Percentiles rank a stretch among this genome's conserved stretches.
These are phyloP conservation scores for Drosophila bifasciata DNA, from an alignment of 1,140 invertebrate species.

Conservation along the genomic window DNA sequence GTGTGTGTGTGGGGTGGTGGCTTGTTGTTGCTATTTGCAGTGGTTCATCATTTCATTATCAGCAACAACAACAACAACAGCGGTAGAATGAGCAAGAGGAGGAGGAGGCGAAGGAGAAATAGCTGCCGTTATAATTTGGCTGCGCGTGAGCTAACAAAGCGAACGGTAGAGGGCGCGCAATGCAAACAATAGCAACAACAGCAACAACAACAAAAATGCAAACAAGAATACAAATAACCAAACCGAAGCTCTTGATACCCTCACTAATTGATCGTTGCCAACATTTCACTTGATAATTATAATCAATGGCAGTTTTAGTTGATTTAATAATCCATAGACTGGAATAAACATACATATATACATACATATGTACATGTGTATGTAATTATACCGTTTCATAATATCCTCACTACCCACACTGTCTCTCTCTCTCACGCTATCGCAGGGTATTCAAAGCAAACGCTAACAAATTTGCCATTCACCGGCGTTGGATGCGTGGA, in stretches of 20 bases:
- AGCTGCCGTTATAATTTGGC: slow-evolving; percentile 48
- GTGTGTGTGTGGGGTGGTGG: slow-evolving; percentile 1
- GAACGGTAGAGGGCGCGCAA: slow-evolving; percentile 16
- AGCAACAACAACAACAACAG: slow-evolving; percentile 41
- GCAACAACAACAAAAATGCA: slow-evolving; percentile 20
- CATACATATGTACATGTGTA: too few species aligned
- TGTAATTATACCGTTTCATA: too few species aligned
- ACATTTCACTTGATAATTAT: too few species aligned
- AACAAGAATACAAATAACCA: slow-evolving; percentile 14
- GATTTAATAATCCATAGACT: too few species aligned
- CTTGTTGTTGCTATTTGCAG: slow-evolving; percentile 46
- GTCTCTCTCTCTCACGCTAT: too few species aligned
- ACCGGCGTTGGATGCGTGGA: too few species aligned
- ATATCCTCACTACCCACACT: too few species aligned
- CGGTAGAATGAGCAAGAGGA: background rate
- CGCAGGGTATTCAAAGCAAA: too few species aligned
- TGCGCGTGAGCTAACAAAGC: slow-evolving; percentile 66
- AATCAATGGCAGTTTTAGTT: too few species aligned
- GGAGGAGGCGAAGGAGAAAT: background rate
- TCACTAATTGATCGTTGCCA: too few species aligned
- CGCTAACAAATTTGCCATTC: too few species aligned
- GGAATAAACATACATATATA: too few species aligned
- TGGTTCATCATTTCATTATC: slow-evolving; percentile 64
- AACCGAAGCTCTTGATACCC: background rate
- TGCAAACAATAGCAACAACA: slow-evolving; percentile 10